These are phyloP conservation scores for Andrena dorsata DNA, from an alignment of 2,888 invertebrate genomes.

Conservation along the genomic window DNA sequence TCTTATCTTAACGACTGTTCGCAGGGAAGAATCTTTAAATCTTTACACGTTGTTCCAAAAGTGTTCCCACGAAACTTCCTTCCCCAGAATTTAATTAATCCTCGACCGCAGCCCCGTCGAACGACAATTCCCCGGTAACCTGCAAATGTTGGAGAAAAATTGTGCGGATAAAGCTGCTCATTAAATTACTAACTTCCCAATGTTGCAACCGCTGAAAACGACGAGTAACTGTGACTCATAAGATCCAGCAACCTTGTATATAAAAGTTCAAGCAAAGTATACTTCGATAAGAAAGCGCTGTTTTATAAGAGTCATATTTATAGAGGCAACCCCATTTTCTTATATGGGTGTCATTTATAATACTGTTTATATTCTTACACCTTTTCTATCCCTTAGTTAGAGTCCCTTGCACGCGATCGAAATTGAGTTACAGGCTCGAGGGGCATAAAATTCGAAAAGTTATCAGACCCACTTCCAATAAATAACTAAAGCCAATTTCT, in stretches of 20 bases:
- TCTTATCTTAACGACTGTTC: background rate
- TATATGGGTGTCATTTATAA: background rate
- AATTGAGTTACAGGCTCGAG: too few species aligned
- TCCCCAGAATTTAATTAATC: background rate
- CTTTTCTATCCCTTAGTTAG: too few species aligned
- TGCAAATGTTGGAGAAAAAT: background rate
- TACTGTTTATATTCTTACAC: conserved; percentile 5
- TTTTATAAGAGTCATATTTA: conserved; percentile 1
- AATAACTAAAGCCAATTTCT: too few species aligned
- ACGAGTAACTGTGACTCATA: background rate
- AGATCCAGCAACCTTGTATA: conserved; percentile 18
- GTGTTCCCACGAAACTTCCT: background rate
- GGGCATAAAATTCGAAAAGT: too few species aligned
- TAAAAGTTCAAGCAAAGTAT: conserved; percentile 27
- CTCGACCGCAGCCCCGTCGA: background rate
- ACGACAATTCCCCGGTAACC: background rate
- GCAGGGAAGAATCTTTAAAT: background rate
- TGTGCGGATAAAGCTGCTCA: background rate
- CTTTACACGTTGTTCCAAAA: background rate
- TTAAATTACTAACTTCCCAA: conserved; percentile 33
- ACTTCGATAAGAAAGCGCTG: conserved; percentile 7
- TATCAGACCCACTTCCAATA: too few species aligned
- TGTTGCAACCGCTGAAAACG: conserved; percentile 1
- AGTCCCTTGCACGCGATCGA: too few species aligned
- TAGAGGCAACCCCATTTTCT: background rate